Evolutionary conservation across 23 tunicate species (phyloP), one percentile per base, ranked within the genome.

Genomic region (Oikopleura dioica): DNA sequence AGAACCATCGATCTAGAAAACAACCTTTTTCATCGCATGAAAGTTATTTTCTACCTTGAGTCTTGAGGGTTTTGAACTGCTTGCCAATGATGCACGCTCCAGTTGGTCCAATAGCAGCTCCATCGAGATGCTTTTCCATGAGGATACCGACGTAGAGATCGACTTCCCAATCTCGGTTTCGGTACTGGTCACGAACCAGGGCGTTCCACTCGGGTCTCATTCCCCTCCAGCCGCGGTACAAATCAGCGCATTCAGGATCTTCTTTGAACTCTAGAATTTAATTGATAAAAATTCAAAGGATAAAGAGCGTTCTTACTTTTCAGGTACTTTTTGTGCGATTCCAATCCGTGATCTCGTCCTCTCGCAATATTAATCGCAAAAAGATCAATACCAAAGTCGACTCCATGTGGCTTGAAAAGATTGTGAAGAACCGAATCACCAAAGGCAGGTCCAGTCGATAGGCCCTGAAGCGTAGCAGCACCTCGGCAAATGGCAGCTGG

Each of bases 101-200:
- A 16, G 72, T 63, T 63, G 72, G 72, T 4, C 72, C 72, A 63
- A 63, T 4, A 2, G 16, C 72, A 16, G 30, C 72, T 63, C 72
- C 72, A n/a, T n/a, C n/a, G n/a, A n/a, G n/a, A n/a, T n/a, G n/a
- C 55, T 9, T 44, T 63, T 63, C 72, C 72, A 63, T 63, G 72
- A 63, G 72, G 72, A 63, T 5, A 12, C 72, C 72, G 72, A 63
- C 72, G 72, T 63, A 63, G 4, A 63, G 2, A 28, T 63, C 72
- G 4, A 63, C 72, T 28, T 23, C 29, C 29, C 33, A 23, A 2
- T 23, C 30, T 2, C 33, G 29, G 33, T 23, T 16, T 63, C 33
- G 33, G 72, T 63, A 63, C 4, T 12, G 26, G 2, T 23, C 5
- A 2, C 33, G 29, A 28, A 63, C 72, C 29, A 63, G 33, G 29